Conservation (phyloP, 2,888 invertebrate species). For the Ectobius pallidus region DNA sequence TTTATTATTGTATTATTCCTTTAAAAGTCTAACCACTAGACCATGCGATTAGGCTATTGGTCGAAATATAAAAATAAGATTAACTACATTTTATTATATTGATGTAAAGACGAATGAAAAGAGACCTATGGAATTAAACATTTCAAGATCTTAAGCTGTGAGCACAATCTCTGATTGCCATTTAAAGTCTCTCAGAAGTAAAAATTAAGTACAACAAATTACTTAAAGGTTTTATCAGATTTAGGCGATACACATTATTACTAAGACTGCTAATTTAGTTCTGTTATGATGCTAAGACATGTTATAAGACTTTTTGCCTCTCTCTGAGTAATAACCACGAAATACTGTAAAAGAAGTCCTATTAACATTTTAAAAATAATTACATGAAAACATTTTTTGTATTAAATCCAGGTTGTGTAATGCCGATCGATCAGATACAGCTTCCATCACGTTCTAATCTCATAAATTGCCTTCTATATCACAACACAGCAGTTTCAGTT, state of each 20-base stretch:
- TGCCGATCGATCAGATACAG: constrained; percentile 37
- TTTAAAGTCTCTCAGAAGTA: too few species aligned
- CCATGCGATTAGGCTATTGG: too few species aligned
- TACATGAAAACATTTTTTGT: constrained; percentile 39
- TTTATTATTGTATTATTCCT: too few species aligned
- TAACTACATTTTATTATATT: too few species aligned
- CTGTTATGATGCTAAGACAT: constrained; percentile 5
- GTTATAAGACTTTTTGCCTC: constrained; percentile 5
- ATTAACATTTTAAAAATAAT: constrained; percentile 41
- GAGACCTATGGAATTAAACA: too few species aligned
- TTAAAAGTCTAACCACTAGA: too few species aligned
- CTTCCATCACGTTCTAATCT: background rate
- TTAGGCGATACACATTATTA: background rate
- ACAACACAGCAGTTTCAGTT: background rate
- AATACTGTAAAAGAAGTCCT: constrained; percentile 28
- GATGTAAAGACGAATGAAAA: too few species aligned
- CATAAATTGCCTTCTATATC: constrained; percentile 20
- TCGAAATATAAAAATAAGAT: too few species aligned
- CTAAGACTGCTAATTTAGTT: constrained; percentile 31
- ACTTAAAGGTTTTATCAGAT: background rate
- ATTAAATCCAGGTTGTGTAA: constrained; percentile 35
- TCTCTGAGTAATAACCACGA: constrained; percentile 29
- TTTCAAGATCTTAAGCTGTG: too few species aligned
- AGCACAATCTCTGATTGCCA: too few species aligned
- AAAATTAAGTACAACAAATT: constrained; percentile 8